Conservation (phyloP, 2,797 vertebrate species). For the Potorous gilbertii region DNA sequence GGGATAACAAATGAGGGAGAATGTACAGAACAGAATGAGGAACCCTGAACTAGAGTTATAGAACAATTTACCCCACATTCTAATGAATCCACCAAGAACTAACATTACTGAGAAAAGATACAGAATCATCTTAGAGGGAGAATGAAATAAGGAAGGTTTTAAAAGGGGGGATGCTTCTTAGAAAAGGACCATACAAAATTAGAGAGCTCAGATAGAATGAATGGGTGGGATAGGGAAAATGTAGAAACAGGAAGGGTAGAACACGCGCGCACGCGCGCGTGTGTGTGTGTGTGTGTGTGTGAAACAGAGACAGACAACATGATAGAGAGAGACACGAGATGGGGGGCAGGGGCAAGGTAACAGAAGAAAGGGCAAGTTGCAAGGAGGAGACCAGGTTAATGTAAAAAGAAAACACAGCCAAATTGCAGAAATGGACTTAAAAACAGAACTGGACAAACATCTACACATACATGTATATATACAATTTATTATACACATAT, state of each 20-base stretch:
- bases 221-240: not conserved
- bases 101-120: not conserved
- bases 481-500: not conserved
- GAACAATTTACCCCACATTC: not conserved
- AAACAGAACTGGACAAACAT: not conserved
- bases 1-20: not conserved
- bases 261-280: rapidly evolving
- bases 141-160: not conserved
- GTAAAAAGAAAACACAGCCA: not conserved
- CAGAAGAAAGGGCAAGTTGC: not conserved
- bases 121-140: not conserved
- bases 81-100: not conserved
- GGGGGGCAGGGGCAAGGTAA: too few species aligned
- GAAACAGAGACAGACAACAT: too few species aligned
- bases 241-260: not conserved
- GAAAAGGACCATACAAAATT: not conserved
- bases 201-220: not conserved
- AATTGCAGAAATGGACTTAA: not conserved
- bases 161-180: not conserved
- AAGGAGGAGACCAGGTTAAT: not conserved
- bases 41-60: not conserved
- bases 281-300: too few species aligned
- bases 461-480: not conserved
- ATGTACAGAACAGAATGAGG: not conserved
- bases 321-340: too few species aligned